Percentiles rank a stretch among this genome's conserved stretches.
phyloP scores from a whole-genome alignment of 2,888 invertebrate species.

The Orchestes rusci region DNA sequence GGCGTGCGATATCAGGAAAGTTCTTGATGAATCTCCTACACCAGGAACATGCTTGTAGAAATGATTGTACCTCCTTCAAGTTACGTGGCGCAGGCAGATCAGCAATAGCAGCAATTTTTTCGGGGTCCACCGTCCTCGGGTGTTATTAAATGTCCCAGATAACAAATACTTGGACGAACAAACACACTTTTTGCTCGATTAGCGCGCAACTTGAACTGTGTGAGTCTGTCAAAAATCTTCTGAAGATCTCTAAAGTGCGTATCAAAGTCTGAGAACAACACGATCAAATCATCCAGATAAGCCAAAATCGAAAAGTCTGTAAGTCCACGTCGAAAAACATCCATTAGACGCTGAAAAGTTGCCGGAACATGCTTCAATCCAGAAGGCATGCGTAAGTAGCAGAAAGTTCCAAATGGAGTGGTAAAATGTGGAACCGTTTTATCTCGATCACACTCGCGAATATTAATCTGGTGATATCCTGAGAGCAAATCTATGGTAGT shows the following conservation, averaged over 20 bases:
- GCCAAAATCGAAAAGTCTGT: conserved; percentile 32
- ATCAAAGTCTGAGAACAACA: no score
- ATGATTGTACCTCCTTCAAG: conserved; percentile 2
- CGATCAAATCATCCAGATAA: conserved; percentile 40
- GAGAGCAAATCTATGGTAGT: not conserved
- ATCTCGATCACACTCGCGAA: not conserved
- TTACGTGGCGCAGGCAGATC: conserved; percentile 2
- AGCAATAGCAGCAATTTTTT: conserved; percentile 25
- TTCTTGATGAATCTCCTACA: conserved; percentile 23
- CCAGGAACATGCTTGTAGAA: conserved; percentile 17
- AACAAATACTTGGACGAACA: no score
- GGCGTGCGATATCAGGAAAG: conserved; percentile 23
- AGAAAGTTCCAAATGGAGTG: not conserved
- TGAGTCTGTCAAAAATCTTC: conserved; percentile 18
- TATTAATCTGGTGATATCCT: conserved; percentile 11
- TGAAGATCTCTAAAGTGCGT: no score
- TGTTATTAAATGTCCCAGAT: no score
- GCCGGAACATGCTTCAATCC: conserved; percentile 10
- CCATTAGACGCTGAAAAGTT: conserved; percentile 29
- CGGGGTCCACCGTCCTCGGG: conserved; percentile 10
- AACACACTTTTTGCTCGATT: no score
- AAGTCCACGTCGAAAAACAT: conserved; percentile 30
- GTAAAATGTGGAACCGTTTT: conserved; percentile 4
- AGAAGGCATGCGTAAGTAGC: conserved; percentile 4
- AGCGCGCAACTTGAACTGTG: no score